Evolutionary conservation across 2,797 vertebrate genomes (phyloP), one percentile per base, ranked within the genome.

Genomic region (Bovichtus diacanthus): DNA sequence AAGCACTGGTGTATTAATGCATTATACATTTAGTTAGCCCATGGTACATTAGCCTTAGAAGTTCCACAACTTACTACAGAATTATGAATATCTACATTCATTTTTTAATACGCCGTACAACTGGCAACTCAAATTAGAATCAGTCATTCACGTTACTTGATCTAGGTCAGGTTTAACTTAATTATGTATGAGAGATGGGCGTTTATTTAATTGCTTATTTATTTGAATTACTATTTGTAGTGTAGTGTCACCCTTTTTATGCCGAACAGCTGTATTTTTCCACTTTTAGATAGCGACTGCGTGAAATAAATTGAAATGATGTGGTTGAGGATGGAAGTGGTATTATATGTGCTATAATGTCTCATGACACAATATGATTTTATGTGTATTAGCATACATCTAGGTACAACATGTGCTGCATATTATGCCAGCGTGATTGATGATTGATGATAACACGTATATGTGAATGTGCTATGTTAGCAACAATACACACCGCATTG

Each of bases 11-110:
- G 90, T 89, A 91, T 89, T 85, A 86, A 92, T 94, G 80, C 85
- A 92, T 93, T 93, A 90, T 92, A 54, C 80, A 89, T 82, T 75
- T 63, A 75, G 84, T 86, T 87, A 92, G 81, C 70, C 68, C 61
- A 82, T 70, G 87, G 83, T 87, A 87, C 88, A 90, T 93, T 90
- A 90, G 81, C 81, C 75, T 78, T 50, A 71, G 69, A 91, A 77
- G 82, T 87, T 87, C 69, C 67, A 79, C 74, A 69, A 85, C 79
- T 90, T 85, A 86, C 78, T 81, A 85, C 80, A 88, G 82, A 87
- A 84, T 85, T 84, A 84, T 90, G 76, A 85, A 89, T 76, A 82
- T 67, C 80, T 74, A 74, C 85, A 87, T 85, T 80, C 16, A 80
- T 87, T 70, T 92, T 86, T 89, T 76, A 34, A 90, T 74, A 73